Evolutionary conservation across 2,113 vertebrate species (phyloP), one percentile per base, ranked within the genome.

Genomic region (Hucho hucho): DNA sequence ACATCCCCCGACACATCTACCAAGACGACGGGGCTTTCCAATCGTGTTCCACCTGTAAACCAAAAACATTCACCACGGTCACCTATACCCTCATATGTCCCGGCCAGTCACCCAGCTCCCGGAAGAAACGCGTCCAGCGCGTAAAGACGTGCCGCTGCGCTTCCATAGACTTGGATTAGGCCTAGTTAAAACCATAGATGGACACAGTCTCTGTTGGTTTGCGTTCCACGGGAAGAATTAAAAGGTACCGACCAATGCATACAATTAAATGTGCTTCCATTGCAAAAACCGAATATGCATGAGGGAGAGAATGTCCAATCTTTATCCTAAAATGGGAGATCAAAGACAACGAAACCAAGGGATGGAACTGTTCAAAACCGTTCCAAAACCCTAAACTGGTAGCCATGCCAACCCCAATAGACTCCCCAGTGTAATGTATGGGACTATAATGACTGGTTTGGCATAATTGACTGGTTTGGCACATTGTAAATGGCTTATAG

Each of bases 131-230:
- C 66, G 93, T 99, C 80, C 96, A 95, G 3, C 95, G 96, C 14
- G 96, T 99, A n/a, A 99, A 98, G 88, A 95, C 96, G 86, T 98
- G 97, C 70, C 95, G 96, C 26, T 99, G 97, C 88, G 95, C 96
- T 69, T 96, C 96, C 6, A 96, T 98, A 22, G 95, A 95, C 76
- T 87, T 94, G 93, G 95, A 97, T 88, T 97, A 93, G 91, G 9
- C 37, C 37, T 43, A 12, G 9, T 43, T 12, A 43, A 71, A 53
- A 22, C 1, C 63, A 29, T 2, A 64, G n/a, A 3, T 7, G 58
- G 20, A 61, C 58, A 59, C 4, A 65, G 9, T 25, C 13, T n/a
- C 1, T 25, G 37, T n/a, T 67, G 9, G 28, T 53, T 53, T 32
- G 26, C 14, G 37, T n/a, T 43, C 28, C 28, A 67, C 18, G 18